phyloP scores from a whole-genome alignment of 2,888 invertebrate species.

The Nemotelus nigrinus region DNA sequence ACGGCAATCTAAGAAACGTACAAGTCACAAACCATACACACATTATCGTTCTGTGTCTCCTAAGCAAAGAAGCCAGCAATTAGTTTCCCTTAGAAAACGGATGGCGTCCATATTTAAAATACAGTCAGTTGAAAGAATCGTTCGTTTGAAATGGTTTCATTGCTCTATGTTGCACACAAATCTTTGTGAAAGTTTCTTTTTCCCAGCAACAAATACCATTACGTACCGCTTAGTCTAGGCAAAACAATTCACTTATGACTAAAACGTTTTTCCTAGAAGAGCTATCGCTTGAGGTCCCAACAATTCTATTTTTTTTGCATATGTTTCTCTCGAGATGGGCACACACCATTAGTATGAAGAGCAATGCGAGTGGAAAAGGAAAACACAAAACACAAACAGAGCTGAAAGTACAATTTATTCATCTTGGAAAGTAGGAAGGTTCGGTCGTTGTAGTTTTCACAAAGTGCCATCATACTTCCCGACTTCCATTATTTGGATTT shows the following conservation, averaged over 20 bases:
- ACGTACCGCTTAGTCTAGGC: constrained; percentile 6
- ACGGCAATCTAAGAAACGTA: too few species aligned
- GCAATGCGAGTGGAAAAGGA: not conserved
- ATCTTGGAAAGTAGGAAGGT: constrained; percentile 17
- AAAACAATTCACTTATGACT: constrained; percentile 32
- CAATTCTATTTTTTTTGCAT: not conserved
- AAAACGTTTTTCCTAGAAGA: constrained; percentile 27
- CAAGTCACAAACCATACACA: not conserved
- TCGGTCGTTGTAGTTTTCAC: constrained; percentile 4
- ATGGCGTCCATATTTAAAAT: not conserved
- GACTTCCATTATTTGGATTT: constrained; percentile 17
- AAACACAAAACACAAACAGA: constrained; percentile 24
- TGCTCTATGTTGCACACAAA: too few species aligned
- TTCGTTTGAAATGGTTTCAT: too few species aligned
- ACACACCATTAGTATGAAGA: constrained; percentile 1
- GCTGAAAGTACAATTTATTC: constrained; percentile 36
- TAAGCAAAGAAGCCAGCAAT: constrained; percentile 11
- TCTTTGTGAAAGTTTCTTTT: too few species aligned
- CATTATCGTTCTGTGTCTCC: not conserved
- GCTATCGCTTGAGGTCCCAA: constrained; percentile 16
- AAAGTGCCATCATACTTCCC: constrained; percentile 24
- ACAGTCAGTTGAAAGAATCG: too few species aligned
- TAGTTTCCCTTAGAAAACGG: constrained; percentile 1
- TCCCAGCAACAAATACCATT: not conserved
- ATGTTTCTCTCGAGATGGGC: not conserved